Evolutionary conservation across 2,797 vertebrate species (phyloP).

Genomic region (Knipowitschia caucasica): DNA sequence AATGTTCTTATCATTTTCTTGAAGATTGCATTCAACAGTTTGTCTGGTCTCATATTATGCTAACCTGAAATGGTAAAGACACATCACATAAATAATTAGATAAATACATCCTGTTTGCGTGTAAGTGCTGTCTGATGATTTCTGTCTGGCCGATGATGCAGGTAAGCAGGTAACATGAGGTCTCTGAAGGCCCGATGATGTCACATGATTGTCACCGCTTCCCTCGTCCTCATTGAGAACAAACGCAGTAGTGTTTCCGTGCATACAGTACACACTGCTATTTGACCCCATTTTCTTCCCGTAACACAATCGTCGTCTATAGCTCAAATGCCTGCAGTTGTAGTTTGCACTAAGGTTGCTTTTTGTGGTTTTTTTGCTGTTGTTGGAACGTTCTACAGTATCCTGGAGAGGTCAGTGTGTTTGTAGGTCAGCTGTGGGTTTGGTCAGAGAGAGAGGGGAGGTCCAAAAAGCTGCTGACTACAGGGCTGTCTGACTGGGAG

Average conservation of each 20-base stretch:
- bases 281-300: conserved; percentile 23
- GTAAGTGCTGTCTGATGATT: conserved; percentile 14
- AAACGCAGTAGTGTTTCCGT: conserved; percentile 49
- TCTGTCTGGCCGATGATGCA: conserved; percentile 27
- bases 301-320: conserved; percentile 48
- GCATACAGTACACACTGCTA: conserved; percentile 34
- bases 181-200: conserved; percentile 36
- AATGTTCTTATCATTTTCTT: too few species aligned
- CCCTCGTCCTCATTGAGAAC: conserved; percentile 51
- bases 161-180: conserved; percentile 49
- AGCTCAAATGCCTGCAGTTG: conserved; percentile 30
- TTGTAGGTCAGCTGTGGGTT: conserved; percentile 63
- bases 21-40: too few species aligned
- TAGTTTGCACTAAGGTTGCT: conserved; percentile 25
- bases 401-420: conserved; percentile 62
- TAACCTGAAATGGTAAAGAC: too few species aligned
- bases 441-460: conserved; percentile 20
- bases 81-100: too few species aligned
- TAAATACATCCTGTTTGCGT: conserved; percentile 31
- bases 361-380: conserved; percentile 41
- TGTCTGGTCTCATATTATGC: too few species aligned
- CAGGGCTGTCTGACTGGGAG: conserved; percentile 34
- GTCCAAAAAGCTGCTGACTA: conserved; percentile 54
- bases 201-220: conserved; percentile 43
- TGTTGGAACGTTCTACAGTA: conserved; percentile 57